These are phyloP conservation scores for Blastobasis lacticolella DNA, from an alignment of 2,888 invertebrate genomes.

Conservation along the genomic window DNA sequence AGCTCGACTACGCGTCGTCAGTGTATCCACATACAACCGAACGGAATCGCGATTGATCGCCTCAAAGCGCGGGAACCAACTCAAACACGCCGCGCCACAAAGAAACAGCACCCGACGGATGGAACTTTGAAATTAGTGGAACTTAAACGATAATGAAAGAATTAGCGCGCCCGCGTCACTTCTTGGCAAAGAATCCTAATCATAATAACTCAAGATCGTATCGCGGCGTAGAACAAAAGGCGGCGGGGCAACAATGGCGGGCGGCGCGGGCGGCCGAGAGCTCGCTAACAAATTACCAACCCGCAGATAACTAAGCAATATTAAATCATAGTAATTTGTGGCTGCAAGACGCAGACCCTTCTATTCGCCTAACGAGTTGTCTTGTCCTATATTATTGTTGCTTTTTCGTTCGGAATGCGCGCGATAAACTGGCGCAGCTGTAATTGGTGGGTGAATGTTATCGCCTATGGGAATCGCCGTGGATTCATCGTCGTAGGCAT, in stretches of 20 bases:
- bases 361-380: constrained; percentile 39
- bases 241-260: constrained; percentile 65
- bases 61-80: too few species aligned
- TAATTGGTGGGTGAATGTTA: too few species aligned
- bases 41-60: too few species aligned
- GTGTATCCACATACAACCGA: too few species aligned
- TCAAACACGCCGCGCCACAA: too few species aligned
- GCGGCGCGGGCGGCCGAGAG: constrained; percentile 41
- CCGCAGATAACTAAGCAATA: constrained; percentile 73
- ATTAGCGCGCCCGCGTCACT: constrained; percentile 60
- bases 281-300: constrained; percentile 70
- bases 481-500: too few species aligned
- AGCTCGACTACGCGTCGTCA: too few species aligned
- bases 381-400: constrained; percentile 40
- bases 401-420: constrained; percentile 30
- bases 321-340: constrained; percentile 75
- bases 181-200: constrained; percentile 72
- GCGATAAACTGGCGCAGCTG: constrained; percentile 21
- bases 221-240: constrained; percentile 71
- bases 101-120: too few species aligned
- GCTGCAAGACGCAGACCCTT: constrained; percentile 59
- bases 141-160: constrained; percentile 62
- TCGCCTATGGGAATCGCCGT: too few species aligned
- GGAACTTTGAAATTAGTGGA: constrained; percentile 29
- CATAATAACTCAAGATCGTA: constrained; percentile 73